phyloP scores from a whole-genome alignment of 2,797 vertebrate genomes.

The Lagodon rhomboides region DNA sequence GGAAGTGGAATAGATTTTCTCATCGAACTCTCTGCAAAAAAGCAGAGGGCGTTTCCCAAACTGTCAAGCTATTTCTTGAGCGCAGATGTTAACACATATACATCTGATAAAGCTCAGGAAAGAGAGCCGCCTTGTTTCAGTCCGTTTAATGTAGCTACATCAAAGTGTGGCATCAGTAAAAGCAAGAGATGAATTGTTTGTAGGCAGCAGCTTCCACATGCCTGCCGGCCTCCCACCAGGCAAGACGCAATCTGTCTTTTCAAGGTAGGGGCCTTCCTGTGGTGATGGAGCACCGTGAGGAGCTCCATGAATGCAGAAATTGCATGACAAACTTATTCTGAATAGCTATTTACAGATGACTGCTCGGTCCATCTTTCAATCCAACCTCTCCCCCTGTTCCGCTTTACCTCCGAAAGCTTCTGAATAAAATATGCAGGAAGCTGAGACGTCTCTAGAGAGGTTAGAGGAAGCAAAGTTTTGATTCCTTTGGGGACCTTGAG shows the following conservation, averaged over 20 bases:
- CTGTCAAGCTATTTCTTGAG: conserved; percentile 2
- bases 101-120: conserved; percentile 7
- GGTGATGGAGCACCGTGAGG: conserved; percentile 57
- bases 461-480: conserved; percentile 33
- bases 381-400: conserved; percentile 3
- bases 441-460: conserved; percentile 30
- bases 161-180: conserved; percentile 25
- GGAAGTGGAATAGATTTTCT: neutral
- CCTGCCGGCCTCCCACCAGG: conserved; percentile 44
- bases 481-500: conserved; percentile 40
- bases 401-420: conserved; percentile 23
- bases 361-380: conserved; percentile 52
- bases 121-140: neutral
- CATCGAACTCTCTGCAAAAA: neutral
- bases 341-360: conserved; percentile 48
- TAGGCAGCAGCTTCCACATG: conserved; percentile 41
- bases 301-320: conserved; percentile 47
- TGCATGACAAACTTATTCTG: conserved; percentile 48
- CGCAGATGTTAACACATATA: neutral
- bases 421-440: conserved; percentile 60
- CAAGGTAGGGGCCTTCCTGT: conserved; percentile 50
- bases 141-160: conserved; percentile 19
- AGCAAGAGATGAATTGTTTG: conserved; percentile 38
- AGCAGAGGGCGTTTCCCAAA: neutral
- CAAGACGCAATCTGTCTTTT: conserved; percentile 65